phyloP scores from a whole-genome alignment of 30 jellyfish, hydroid and myxozoan species.

The Clytia hemisphaerica region DNA sequence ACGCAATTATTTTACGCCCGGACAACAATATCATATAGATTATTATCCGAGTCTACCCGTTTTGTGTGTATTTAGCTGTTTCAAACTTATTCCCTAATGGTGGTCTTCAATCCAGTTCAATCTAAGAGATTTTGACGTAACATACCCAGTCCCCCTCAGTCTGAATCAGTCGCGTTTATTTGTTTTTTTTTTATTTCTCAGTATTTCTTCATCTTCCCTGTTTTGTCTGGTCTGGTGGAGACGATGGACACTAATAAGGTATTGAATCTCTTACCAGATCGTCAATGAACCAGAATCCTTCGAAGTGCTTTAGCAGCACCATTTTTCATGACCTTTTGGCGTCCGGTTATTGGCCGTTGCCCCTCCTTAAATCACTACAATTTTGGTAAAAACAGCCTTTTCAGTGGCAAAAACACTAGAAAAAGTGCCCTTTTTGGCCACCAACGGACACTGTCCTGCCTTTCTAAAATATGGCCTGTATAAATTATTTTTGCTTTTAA shows the following conservation, averaged over 20 bases:
- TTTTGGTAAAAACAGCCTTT: too few species aligned
- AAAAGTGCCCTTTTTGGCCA: too few species aligned
- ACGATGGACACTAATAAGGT: constrained; percentile 68
- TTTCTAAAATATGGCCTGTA: too few species aligned
- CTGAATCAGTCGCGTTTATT: not conserved
- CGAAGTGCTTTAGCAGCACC: not conserved
- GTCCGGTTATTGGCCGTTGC: too few species aligned
- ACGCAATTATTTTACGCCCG: not conserved
- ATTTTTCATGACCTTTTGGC: too few species aligned
- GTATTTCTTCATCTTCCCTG: constrained; percentile 76
- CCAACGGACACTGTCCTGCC: too few species aligned
- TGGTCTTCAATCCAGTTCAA: too few species aligned
- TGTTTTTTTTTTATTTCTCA: constrained; percentile 3
- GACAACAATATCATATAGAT: not conserved
- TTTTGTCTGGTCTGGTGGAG: constrained; percentile 43
- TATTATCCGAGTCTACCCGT: not conserved
- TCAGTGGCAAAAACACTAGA: too few species aligned
- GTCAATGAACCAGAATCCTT: not conserved
- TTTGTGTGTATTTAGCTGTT: not conserved
- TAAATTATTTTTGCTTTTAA: too few species aligned
- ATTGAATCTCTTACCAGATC: not conserved
- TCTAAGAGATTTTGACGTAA: too few species aligned
- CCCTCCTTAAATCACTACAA: too few species aligned
- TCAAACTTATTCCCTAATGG: too few species aligned
- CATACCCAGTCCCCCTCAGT: not conserved